Evolutionary conservation across 2,888 invertebrate species (phyloP), one percentile per base, ranked within the genome.

Genomic region (Salticus scenicus): DNA sequence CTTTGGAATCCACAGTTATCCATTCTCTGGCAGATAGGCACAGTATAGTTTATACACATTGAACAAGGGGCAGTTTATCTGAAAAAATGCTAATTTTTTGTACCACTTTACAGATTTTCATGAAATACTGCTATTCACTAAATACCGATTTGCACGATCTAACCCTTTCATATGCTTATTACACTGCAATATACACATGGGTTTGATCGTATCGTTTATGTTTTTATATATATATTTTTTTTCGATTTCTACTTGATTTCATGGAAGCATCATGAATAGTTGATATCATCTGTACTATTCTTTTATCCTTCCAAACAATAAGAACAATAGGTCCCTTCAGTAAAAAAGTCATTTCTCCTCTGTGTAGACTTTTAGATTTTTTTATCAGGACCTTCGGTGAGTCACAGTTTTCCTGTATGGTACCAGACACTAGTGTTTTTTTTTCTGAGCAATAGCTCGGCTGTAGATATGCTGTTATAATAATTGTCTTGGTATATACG

Each of bases 391-490:
- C 10, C 33, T 69, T 69, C 33, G 69, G 1, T n/a, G 33, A 31
- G 33, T 33, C 69, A 31, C 33, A n/a, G 69, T 31, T 69, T 20
- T 31, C 69, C n/a, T 24, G 1, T 69, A 31, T 69, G 33, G 69
- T 69, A 69, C 69, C 37, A 31, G 0, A 31, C 8, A 69, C 31
- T 12, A 37, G 69, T 69, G 69, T 30, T 69, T 31, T 31, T 12
- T 31, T 47, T n/a, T n/a, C 37, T 30, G 14, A 31, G n/a, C 33
- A 69, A 31, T 0, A 69, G 10, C n/a, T 37, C 12, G n/a, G 30
- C 17, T n/a, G 37, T 37, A 37, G 37, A 37, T 12, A 37, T 12
- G 37, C 12, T 37, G 12, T 37, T 37, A 12, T 37, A 37, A 12
- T 37, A 37, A 37, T 37, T 37, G 37, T 37, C 37, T 37, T 37